Conservation (phyloP, 1,140 invertebrate species). For the Drosophila mayri region DNA sequence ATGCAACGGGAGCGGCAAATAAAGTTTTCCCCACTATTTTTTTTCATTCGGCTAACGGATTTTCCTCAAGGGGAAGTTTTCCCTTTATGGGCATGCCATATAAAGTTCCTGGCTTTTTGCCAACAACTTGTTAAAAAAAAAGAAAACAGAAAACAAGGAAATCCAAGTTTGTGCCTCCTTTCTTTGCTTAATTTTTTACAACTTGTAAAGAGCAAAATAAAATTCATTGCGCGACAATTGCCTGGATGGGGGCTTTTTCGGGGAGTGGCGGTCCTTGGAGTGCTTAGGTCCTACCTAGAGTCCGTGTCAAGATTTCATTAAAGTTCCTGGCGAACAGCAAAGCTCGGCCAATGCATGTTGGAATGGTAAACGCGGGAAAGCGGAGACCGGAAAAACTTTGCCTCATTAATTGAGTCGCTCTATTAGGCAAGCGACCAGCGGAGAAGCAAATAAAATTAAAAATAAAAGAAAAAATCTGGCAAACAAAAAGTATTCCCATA, state of each 20-base stretch:
- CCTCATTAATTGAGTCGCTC: constrained; percentile 78
- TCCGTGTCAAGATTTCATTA: constrained; percentile 81
- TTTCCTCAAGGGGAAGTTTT: constrained; percentile 55
- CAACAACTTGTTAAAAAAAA: constrained; percentile 73
- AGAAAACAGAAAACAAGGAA: constrained; percentile 25
- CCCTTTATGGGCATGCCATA: constrained; percentile 49
- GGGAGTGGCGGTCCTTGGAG: not conserved
- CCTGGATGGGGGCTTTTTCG: constrained; percentile 10
- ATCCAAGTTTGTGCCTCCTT: constrained; percentile 42
- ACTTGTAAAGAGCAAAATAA: constrained; percentile 74
- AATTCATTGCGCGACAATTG: constrained; percentile 80
- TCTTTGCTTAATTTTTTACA: constrained; percentile 49
- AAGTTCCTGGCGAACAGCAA: constrained; percentile 60
- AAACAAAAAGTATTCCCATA: constrained; percentile 65
- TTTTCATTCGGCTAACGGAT: constrained; percentile 58
- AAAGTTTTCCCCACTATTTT: constrained; percentile 60
- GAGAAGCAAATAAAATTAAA: constrained; percentile 29
- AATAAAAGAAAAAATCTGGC: constrained; percentile 11
- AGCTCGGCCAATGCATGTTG: constrained; percentile 63
- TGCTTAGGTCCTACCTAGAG: constrained; percentile 23
- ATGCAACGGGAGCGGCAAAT: constrained; percentile 56
- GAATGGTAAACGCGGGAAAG: constrained; percentile 16
- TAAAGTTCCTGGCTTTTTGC: constrained; percentile 70
- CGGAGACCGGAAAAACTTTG: constrained; percentile 57
- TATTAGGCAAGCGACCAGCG: constrained; percentile 59